Base-by-base conservation (phyloP, 2,888 invertebrate genomes). In the Adineta ricciae region DNA sequence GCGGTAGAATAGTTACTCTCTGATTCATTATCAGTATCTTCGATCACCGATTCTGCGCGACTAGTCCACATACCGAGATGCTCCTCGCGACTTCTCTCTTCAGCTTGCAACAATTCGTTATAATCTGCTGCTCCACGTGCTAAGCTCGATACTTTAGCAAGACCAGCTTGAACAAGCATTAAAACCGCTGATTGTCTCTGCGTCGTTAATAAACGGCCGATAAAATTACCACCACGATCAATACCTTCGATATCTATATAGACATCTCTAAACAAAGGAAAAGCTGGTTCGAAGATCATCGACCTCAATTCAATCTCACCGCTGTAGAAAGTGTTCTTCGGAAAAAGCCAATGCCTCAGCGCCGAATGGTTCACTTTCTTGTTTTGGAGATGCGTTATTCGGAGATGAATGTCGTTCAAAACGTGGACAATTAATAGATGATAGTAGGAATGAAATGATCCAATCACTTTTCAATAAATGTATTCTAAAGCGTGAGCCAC, bases 201-300 rank as follows among this genome's bases (percentile, higher is more conserved):
- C 24, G 89, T 83, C 16, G 84, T 84, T 16, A 52, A 52, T 36
- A 82, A 78, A 52, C 84, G 82, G 49, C 99, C 99, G 88, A 99
- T 97, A 90, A 97, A 97, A 89, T 96, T 97, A 86, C 98, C 98
- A 85, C 95, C 96, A 91, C 97, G 98, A 91, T 99, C 99, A 92
- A 95, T 95, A 85, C 94, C 93, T 89, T 97, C 97, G 83, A 97
- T 94, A 88, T 95, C 94, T 86, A 98, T 94, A 86, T 94, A 93
- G 0, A 97, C 96, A 90, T 78, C 78, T 11, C 64, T 64, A 36
- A 50, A 50, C 3, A 16, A 46, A 46, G n/a, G n/a, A n/a, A 46
- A 46, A 46, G 11, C 46, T 46, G 5, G 11, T 46, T 46, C 46
- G 11, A 46, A n/a, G n/a, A 46, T 46, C 46, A 46, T 46, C 19